Evolutionary conservation across 2,797 vertebrate species (phyloP).

Genomic region (Acridotheres tristis): DNA sequence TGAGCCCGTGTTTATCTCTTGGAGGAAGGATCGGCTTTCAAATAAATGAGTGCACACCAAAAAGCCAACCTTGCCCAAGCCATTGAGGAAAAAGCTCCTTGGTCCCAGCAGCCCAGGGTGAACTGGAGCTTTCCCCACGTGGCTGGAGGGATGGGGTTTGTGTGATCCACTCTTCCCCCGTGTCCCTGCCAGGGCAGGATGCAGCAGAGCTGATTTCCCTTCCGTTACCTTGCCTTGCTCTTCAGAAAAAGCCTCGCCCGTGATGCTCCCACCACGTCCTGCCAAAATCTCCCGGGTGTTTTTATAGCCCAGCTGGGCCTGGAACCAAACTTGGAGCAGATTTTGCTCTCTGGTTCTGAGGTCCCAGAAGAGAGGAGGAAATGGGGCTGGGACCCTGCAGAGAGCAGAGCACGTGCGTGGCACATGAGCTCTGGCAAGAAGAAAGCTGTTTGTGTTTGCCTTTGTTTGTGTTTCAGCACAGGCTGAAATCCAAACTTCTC

Average conservation of each 20-base stretch:
- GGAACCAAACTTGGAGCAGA: background rate
- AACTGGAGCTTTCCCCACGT: background rate
- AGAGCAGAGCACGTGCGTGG: background rate
- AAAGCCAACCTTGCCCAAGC: background rate
- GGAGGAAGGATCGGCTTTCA: slow-evolving; percentile 49
- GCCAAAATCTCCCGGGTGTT: background rate
- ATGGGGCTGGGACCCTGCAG: background rate
- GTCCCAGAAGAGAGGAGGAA: background rate
- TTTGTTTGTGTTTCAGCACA: background rate
- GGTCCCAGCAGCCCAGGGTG: background rate
- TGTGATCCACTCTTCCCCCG: background rate
- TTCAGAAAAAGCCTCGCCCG: background rate
- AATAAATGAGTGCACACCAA: background rate
- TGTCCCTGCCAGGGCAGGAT: background rate
- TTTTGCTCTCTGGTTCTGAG: background rate
- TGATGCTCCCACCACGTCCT: fast-evolving
- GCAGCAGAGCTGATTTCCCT: background rate
- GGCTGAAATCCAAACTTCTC: background rate
- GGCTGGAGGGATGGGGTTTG: background rate
- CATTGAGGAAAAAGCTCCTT: background rate
- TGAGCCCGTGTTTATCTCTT: slow-evolving; percentile 48
- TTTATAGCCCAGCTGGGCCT: background rate
- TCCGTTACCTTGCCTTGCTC: background rate
- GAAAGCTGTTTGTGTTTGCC: background rate
- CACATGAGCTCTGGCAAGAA: background rate